These are phyloP conservation scores for Acanthaster planci DNA, from an alignment of 35 echinoderm and acorn worm species.

Conservation along the genomic window DNA sequence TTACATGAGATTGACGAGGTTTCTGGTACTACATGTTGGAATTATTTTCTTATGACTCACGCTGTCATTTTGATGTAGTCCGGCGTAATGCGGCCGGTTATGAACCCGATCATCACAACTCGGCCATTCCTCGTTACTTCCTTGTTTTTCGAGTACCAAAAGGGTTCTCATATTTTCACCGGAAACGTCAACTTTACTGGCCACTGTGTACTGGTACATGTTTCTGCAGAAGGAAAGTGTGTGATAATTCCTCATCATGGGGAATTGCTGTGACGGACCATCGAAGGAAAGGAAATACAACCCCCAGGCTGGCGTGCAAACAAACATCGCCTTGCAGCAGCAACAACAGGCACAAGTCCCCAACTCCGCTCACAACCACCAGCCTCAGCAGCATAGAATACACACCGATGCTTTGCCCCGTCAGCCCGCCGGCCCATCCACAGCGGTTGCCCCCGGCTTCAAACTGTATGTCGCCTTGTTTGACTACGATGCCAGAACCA, in stretches of 20 bases:
- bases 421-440: neutral
- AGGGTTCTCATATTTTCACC: neutral
- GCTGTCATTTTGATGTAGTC: neutral
- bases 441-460: neutral
- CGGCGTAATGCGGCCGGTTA: neutral
- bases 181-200: neutral
- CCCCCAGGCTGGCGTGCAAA: neutral
- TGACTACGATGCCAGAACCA: constrained; percentile 98
- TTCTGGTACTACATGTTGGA: neutral
- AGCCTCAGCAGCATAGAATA: neutral
- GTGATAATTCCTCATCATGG: neutral
- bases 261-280: neutral
- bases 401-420: neutral
- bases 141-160: neutral
- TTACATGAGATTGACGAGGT: no score
- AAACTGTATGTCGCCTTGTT: constrained; percentile 98
- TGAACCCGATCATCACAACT: neutral
- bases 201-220: constrained; percentile 17
- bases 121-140: neutral
- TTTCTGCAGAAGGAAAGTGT: neutral
- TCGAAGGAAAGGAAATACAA: neutral
- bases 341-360: neutral
- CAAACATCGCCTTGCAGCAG: neutral
- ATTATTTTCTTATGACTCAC: constrained; percentile 17
- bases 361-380: neutral